Conservation (phyloP, 2,888 invertebrate species). For the Cacoxenus indagator region DNA sequence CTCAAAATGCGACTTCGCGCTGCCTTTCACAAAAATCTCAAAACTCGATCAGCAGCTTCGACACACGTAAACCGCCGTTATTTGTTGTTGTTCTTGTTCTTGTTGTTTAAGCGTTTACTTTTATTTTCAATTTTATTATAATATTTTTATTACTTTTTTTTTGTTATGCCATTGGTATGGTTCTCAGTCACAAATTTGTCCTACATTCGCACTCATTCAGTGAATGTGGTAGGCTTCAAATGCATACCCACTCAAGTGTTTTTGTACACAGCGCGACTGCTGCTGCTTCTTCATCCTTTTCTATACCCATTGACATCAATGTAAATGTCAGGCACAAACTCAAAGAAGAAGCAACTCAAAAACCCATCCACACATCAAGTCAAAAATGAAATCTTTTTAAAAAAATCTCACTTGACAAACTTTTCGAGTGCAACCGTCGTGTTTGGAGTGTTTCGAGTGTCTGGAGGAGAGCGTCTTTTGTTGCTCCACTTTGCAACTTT, state of each 20-base stretch:
- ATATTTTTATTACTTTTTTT: neutral
- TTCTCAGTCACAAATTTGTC: neutral
- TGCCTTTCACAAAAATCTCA: slow-evolving; percentile 2
- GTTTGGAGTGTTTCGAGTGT: slow-evolving; percentile 45
- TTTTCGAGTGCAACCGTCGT: slow-evolving; percentile 25
- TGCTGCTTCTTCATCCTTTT: slow-evolving; percentile 38
- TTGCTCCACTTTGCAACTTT: neutral
- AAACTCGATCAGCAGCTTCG: neutral
- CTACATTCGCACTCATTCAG: slow-evolving; percentile 48
- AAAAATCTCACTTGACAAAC: slow-evolving; percentile 62
- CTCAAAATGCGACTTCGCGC: neutral
- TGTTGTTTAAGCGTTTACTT: neutral
- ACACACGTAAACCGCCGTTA: neutral
- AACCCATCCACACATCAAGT: slow-evolving; percentile 35
- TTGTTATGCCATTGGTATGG: slow-evolving; percentile 10
- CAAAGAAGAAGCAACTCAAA: slow-evolving; percentile 19
- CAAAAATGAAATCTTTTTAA: slow-evolving; percentile 22
- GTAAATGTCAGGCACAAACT: slow-evolving; percentile 53
- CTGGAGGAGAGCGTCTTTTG: slow-evolving; percentile 52
- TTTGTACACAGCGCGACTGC: neutral
- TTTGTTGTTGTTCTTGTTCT: neutral
- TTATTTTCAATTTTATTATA: neutral
- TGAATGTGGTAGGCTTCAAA: slow-evolving; percentile 57
- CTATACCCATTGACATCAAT: slow-evolving; percentile 39
- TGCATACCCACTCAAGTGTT: slow-evolving; percentile 41